These are phyloP conservation scores for Syrphus vitripennis DNA, from an alignment of 2,888 invertebrate genomes.

Conservation along the genomic window DNA sequence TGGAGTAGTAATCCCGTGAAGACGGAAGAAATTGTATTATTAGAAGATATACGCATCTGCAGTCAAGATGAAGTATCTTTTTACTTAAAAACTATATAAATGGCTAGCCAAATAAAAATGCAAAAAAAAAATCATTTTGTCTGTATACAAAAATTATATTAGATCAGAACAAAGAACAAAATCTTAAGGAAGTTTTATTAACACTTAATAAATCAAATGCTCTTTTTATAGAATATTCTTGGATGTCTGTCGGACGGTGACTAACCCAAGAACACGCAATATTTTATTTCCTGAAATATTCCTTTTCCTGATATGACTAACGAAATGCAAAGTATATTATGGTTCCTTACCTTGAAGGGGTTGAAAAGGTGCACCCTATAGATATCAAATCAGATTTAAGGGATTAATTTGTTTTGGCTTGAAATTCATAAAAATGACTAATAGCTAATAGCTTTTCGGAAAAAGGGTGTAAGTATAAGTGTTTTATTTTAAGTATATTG, in stretches of 20 bases:
- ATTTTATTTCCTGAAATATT: not conserved
- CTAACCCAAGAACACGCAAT: not conserved
- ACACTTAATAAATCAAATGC: not conserved
- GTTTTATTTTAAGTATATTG: not conserved
- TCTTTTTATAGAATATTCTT: not conserved
- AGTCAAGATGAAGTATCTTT: not conserved
- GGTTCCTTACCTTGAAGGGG: not conserved
- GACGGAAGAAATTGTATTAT: not conserved
- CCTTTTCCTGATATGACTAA: not conserved
- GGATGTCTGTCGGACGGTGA: slow-evolving; percentile 9
- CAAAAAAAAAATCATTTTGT: not conserved
- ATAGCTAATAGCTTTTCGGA: not conserved
- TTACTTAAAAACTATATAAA: not conserved
- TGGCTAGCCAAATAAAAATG: not conserved
- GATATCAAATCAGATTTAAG: not conserved
- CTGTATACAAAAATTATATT: not conserved
- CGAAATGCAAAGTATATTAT: not conserved
- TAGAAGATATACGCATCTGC: not conserved
- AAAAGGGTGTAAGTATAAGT: no score
- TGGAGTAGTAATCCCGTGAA: not conserved
- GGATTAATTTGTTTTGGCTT: not conserved
- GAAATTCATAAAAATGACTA: not conserved
- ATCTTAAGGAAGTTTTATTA: no score
- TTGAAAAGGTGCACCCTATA: not conserved
- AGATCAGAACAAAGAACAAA: not conserved